These are phyloP conservation scores for Manacus vitellinus DNA, from an alignment of 2,113 vertebrate species.

Conservation along the genomic window DNA sequence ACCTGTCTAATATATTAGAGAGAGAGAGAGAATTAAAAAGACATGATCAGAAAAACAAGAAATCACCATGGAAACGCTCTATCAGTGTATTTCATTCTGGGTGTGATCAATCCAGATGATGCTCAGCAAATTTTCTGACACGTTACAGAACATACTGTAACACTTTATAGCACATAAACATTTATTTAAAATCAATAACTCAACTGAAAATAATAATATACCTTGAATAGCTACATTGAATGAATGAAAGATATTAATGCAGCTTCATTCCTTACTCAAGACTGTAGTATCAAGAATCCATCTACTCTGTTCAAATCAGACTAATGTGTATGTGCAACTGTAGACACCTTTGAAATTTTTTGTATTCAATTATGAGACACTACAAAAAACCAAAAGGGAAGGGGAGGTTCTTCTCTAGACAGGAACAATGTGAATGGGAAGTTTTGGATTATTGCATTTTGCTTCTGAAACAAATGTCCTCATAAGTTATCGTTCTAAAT, in stretches of 20 bases:
- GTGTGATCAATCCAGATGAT: background rate
- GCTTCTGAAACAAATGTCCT: background rate
- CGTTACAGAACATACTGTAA: background rate
- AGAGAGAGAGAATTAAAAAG: background rate
- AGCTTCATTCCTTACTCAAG: background rate
- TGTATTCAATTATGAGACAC: background rate
- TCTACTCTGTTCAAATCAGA: background rate
- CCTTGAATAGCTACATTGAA: background rate
- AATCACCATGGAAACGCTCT: background rate
- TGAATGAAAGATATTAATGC: background rate
- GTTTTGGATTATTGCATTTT: background rate
- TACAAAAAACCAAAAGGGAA: background rate
- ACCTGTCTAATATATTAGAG: background rate
- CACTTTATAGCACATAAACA: background rate
- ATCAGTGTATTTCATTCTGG: background rate
- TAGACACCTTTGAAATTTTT: background rate
- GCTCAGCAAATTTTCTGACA: background rate
- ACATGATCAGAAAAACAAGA: background rate
- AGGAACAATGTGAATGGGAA: background rate
- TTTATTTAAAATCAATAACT: background rate
- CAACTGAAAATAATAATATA: conserved; percentile 10
- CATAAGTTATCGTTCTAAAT: background rate
- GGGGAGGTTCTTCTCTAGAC: background rate
- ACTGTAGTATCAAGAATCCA: background rate
- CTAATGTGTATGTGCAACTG: background rate